Base-by-base conservation (phyloP, 2,888 invertebrate species). In the Scrobipalpa atriplicella region DNA sequence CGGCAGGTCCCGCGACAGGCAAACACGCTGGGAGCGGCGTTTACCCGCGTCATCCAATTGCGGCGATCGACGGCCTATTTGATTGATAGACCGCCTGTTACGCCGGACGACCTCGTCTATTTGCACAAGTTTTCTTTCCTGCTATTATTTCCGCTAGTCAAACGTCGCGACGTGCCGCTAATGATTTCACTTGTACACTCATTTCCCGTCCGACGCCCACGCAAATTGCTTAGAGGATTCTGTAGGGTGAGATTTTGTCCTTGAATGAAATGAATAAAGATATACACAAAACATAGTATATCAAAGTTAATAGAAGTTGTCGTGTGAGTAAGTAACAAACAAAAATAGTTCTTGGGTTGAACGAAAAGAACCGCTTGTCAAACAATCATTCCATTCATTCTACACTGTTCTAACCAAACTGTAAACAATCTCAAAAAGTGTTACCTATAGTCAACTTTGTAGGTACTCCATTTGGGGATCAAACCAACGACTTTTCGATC, bases 61-160 rank as follows among this genome's bases (percentile, higher is more conserved):
- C 77, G 73, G 71, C 72, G 74, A 58, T 67, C 75, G 76, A 73
- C 77, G 66, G 70, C 72, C 72, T 75, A 73, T 74, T 86, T 89
- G 89, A 89, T 90, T 90, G 89, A 90, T 90, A 82, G 87, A 85
- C 86, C 84, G 85, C 85, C 84, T 84, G 86, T 83, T 85, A 85
- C 81, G 86, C 81, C 79, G 54, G 84, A 85, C 74, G 84, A 82
- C 84, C 85, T 89, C 84, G 82, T 87, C 87, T 80, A 81, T 78
- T 79, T 77, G 71, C 68, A 76, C 69, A 76, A 78, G 80, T 84
- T 85, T 84, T 83, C 85, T 83, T 81, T 77, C 68, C 76, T 75
- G 71, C 72, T 73, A 69, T 71, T 80, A 79, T 84, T 84, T 83
- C 80, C 79, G 76, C 73, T 72, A 73, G 73, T 71, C 70, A 69